phyloP scores from a whole-genome alignment of 2,888 invertebrate genomes.

The Eristalis tenax region DNA sequence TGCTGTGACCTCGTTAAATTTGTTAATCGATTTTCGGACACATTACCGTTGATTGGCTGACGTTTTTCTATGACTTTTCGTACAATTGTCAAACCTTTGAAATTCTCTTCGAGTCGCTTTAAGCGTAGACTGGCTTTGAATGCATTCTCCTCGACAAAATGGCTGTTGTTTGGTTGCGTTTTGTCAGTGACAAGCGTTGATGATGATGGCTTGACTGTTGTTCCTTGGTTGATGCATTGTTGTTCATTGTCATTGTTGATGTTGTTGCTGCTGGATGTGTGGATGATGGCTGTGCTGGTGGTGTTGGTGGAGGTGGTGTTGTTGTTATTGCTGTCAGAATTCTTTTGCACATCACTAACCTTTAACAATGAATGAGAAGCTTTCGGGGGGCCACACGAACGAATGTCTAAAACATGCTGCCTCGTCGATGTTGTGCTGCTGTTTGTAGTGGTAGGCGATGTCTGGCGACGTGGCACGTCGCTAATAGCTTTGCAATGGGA shows the following conservation, averaged over 20 bases:
- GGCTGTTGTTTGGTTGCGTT: constrained; percentile 45
- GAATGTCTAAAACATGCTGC: constrained; percentile 26
- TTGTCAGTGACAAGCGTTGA: constrained; percentile 75
- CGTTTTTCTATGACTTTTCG: constrained; percentile 40
- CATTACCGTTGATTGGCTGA: constrained; percentile 43
- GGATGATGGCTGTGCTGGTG: not conserved
- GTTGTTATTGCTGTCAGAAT: constrained; percentile 75
- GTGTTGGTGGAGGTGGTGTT: constrained; percentile 53
- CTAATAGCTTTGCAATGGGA: constrained; percentile 31
- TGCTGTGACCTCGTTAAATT: constrained; percentile 44
- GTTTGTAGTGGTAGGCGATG: constrained; percentile 30
- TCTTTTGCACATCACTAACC: constrained; percentile 75
- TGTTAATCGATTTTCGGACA: constrained; percentile 56
- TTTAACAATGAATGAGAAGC: constrained; percentile 70
- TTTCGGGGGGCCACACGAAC: constrained; percentile 45
- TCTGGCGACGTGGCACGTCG: constrained; percentile 53
- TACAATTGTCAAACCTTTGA: constrained; percentile 76
- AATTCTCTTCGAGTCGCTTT: constrained; percentile 82
- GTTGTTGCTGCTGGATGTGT: constrained; percentile 32
- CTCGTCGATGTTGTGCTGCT: constrained; percentile 22
- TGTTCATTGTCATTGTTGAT: constrained; percentile 64
- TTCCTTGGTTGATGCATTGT: constrained; percentile 49
- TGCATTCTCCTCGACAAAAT: constrained; percentile 72
- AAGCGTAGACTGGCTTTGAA: constrained; percentile 82
- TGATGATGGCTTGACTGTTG: constrained; percentile 72